phyloP scores from a whole-genome alignment of 2,113 vertebrate genomes.

The Hiodon tergisus region DNA sequence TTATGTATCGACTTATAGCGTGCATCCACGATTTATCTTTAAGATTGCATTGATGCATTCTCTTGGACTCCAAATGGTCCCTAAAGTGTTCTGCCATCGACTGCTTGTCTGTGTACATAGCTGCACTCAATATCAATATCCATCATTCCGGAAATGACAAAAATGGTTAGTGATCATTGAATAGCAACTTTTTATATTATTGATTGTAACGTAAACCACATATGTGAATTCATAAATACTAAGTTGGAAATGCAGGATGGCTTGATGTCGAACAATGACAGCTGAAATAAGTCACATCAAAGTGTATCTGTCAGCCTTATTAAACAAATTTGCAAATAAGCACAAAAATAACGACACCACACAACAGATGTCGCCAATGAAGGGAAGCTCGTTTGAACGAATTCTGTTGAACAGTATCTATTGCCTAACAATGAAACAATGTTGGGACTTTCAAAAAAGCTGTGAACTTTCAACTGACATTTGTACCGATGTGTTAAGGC shows the following conservation, averaged over 20 bases:
- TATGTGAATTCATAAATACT: slow-evolving; percentile 25
- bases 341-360: slow-evolving; percentile 53
- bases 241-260: slow-evolving; percentile 44
- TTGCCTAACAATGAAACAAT: slow-evolving; percentile 58
- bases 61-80: no score
- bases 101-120: no score
- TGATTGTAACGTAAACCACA: no score
- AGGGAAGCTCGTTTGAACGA: slow-evolving; percentile 54
- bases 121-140: no score
- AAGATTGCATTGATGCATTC: no score
- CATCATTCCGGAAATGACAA: no score
- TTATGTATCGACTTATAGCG: no score
- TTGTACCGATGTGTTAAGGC: slow-evolving; percentile 64
- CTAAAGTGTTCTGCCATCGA: no score
- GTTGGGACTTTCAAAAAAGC: slow-evolving; percentile 53
- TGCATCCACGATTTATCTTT: no score
- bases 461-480: slow-evolving; percentile 68
- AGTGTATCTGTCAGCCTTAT: slow-evolving; percentile 48
- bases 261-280: slow-evolving; percentile 58
- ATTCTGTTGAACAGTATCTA: slow-evolving; percentile 53
- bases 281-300: slow-evolving; percentile 64
- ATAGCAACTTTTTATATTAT: no score
- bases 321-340: slow-evolving; percentile 58
- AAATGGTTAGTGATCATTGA: no score
- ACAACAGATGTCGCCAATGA: slow-evolving; percentile 45